A percentile compares a stretch with the other conserved stretches of the same genome.
These are phyloP conservation scores for Philantomba maxwellii DNA, from an alignment of 2,113 vertebrate species.

Conservation along the genomic window DNA sequence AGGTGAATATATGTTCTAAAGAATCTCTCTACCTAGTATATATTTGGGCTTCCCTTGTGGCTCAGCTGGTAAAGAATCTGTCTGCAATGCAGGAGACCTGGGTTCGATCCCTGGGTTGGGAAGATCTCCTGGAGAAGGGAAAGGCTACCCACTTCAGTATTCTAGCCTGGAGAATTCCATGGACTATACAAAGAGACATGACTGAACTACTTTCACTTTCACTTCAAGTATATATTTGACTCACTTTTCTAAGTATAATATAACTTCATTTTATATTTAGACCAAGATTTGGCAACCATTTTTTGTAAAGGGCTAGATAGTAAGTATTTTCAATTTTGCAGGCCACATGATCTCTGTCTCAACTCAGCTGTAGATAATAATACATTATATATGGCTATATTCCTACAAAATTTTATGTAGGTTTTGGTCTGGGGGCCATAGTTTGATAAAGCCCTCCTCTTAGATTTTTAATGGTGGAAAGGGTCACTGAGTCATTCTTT, in stretches of 20 bases:
- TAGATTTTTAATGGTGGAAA: background rate
- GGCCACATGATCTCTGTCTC: background rate
- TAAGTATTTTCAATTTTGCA: background rate
- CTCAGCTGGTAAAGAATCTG: background rate
- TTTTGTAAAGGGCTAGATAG: background rate
- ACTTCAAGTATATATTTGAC: background rate
- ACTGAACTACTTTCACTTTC: background rate
- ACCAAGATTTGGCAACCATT: background rate
- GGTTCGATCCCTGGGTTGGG: background rate
- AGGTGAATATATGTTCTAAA: background rate
- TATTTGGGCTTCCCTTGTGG: background rate
- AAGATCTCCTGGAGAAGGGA: background rate
- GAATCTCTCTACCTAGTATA: background rate
- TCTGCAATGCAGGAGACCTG: background rate
- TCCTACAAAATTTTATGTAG: background rate
- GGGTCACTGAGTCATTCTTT: background rate
- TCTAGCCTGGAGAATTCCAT: background rate
- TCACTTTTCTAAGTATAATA: background rate
- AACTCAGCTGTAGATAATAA: background rate
- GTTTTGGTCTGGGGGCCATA: background rate
- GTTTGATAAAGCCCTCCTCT: background rate
- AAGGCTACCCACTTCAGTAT: background rate
- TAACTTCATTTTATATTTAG: slow-evolving; percentile 8
- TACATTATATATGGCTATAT: background rate
- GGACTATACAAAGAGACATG: background rate